These are phyloP conservation scores for Carassius auratus DNA, from an alignment of 2,113 vertebrate species.

Conservation along the genomic window DNA sequence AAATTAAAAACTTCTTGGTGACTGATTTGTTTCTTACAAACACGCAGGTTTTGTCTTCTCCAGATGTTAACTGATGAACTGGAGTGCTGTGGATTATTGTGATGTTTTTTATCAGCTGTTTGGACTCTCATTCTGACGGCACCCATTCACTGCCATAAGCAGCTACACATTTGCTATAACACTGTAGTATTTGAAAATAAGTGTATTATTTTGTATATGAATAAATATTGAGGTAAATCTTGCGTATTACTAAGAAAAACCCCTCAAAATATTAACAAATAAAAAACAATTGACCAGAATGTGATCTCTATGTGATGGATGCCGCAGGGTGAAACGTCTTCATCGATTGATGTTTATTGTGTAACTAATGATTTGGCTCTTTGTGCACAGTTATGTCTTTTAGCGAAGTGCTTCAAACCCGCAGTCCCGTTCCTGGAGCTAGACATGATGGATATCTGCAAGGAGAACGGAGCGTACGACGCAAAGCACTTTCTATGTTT, in stretches of 20 bases:
- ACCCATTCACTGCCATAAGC: not conserved
- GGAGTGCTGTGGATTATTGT: not conserved
- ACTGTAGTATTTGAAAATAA: too few relatives aligned
- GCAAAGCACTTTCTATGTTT: conserved; percentile 99
- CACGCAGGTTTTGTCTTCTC: not conserved
- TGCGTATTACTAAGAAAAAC: not conserved
- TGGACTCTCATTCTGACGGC: not conserved
- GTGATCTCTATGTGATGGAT: not conserved
- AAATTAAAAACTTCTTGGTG: too few relatives aligned
- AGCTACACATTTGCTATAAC: too few relatives aligned
- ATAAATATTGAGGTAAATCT: too few relatives aligned
- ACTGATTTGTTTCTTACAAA: not conserved
- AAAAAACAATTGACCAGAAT: not conserved
- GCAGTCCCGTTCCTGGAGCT: conserved; percentile 94
- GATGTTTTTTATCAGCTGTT: not conserved
- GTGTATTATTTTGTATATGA: too few relatives aligned
- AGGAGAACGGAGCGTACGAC: conserved; percentile 98
- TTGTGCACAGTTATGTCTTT: conserved; percentile 89
- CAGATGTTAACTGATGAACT: not conserved
- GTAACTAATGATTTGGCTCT: not conserved
- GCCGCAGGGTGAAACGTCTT: not conserved
- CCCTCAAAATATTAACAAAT: not conserved
- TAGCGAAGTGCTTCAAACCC: conserved; percentile 99
- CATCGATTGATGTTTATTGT: too few relatives aligned
- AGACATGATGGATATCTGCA: conserved; percentile 99